A percentile compares a stretch with the other conserved stretches of the same genome.
Evolutionary conservation across 1,140 invertebrate genomes (phyloP).

Genomic region (Drosophila kanapiae): DNA sequence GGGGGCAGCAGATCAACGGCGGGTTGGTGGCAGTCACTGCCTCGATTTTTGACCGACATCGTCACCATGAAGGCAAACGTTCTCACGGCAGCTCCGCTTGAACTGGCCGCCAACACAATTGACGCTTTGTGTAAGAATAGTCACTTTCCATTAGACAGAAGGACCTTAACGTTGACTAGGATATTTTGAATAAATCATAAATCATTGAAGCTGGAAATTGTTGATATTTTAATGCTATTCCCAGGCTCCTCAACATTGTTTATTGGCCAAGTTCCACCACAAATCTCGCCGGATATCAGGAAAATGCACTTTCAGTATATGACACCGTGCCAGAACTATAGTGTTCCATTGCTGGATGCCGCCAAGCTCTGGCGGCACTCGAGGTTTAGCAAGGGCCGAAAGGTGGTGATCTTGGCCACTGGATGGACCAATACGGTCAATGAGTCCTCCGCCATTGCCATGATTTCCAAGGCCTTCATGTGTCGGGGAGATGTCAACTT

Average conservation of each 20-base stretch:
- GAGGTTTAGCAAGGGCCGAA: conserved; percentile 52
- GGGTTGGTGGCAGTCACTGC: conserved; percentile 56
- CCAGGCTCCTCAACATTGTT: conserved; percentile 66
- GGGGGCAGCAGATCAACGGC: background rate
- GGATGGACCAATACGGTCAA: conserved; percentile 77
- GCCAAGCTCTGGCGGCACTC: conserved; percentile 62
- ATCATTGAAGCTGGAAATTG: too few species aligned
- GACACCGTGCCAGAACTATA: conserved; percentile 71
- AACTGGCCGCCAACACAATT: conserved; percentile 48
- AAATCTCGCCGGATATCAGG: conserved; percentile 67
- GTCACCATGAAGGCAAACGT: conserved; percentile 56
- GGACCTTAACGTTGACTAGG: too few species aligned
- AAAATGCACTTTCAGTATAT: conserved; percentile 78
- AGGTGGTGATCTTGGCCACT: conserved; percentile 72
- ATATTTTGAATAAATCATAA: too few species aligned
- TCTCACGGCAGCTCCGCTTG: conserved; percentile 58
- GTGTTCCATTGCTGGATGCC: conserved; percentile 64
- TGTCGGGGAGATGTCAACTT: conserved; percentile 75
- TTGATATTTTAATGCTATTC: background rate
- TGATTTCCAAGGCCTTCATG: conserved; percentile 71
- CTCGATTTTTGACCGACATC: conserved; percentile 49
- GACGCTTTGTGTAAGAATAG: conserved; percentile 58
- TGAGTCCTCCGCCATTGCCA: conserved; percentile 59
- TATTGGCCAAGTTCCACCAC: conserved; percentile 42
- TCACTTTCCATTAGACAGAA: background rate